Evolutionary conservation across 2,888 invertebrate genomes (phyloP).

Genomic region (Drosophila recens): DNA sequence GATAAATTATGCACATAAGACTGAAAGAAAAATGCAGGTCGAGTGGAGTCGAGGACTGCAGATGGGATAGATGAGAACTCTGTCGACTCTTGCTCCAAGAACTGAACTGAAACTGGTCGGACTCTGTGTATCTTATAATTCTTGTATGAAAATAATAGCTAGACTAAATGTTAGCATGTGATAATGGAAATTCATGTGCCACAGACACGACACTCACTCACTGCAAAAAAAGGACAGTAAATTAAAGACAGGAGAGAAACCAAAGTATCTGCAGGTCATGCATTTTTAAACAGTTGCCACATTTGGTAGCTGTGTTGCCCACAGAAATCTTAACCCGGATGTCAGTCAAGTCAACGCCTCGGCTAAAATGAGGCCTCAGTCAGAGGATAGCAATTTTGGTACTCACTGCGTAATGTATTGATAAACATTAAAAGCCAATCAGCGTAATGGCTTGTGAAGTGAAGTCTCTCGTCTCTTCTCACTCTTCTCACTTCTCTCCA

Average conservation of each 20-base stretch:
- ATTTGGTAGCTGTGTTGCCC: conserved; percentile 11
- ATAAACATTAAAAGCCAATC: conserved; percentile 80
- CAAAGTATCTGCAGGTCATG: conserved; percentile 36
- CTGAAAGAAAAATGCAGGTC: conserved; percentile 50
- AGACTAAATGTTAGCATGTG: conserved; percentile 76
- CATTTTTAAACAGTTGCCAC: conserved; percentile 57
- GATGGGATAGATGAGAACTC: conserved; percentile 3
- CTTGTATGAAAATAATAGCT: conserved; percentile 73
- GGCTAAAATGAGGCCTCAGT: conserved; percentile 34
- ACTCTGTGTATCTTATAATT: conserved; percentile 69
- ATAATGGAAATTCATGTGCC: conserved; percentile 77
- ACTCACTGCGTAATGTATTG: conserved; percentile 70
- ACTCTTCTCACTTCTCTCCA: conserved; percentile 3
- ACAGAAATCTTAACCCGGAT: conserved; percentile 28
- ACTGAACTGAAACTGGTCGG: conserved; percentile 3
- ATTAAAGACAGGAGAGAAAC: conserved; percentile 1
- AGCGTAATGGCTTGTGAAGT: conserved; percentile 78
- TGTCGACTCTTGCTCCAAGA: conserved; percentile 3
- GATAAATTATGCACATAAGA: conserved; percentile 72
- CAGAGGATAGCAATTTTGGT: conserved; percentile 24
- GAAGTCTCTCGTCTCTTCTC: conserved; percentile 37
- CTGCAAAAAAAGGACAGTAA: not conserved
- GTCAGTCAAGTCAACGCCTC: conserved; percentile 32
- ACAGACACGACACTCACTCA: conserved; percentile 53
- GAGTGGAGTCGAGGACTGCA: conserved; percentile 29